Conservation (phyloP, 2,888 invertebrate species). For the Drosophila neonasuta region DNA sequence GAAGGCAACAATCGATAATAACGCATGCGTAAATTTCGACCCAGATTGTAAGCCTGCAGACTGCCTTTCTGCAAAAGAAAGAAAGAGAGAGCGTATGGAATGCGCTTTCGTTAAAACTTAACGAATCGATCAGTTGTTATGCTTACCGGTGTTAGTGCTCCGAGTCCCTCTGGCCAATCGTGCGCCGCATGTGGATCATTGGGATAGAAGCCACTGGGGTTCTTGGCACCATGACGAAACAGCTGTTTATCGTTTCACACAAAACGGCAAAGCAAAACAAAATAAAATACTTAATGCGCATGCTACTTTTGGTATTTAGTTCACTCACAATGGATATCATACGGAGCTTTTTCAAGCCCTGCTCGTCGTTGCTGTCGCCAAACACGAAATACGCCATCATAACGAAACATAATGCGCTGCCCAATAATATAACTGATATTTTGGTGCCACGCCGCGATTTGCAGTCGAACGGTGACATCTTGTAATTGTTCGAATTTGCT, state of each 20-base stretch:
- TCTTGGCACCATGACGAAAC: slow-evolving; percentile 82
- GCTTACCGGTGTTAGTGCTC: slow-evolving; percentile 86
- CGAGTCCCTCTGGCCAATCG: slow-evolving; percentile 91
- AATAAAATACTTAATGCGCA: slow-evolving; percentile 21
- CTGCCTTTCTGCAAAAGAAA: slow-evolving; percentile 87
- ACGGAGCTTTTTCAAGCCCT: slow-evolving; percentile 78
- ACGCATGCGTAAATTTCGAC: slow-evolving; percentile 87
- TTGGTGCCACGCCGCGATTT: slow-evolving; percentile 79
- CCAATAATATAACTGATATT: slow-evolving; percentile 80
- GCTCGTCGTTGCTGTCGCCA: slow-evolving; percentile 80
- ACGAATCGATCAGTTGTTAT: not conserved
- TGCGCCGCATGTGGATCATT: slow-evolving; percentile 90
- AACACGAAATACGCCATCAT: slow-evolving; percentile 82
- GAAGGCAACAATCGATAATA: slow-evolving; percentile 87
- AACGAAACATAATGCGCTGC: slow-evolving; percentile 77
- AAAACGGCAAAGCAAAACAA: slow-evolving; percentile 5
- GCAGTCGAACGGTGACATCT: slow-evolving; percentile 75
- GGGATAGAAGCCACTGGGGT: slow-evolving; percentile 89
- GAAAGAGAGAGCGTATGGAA: not conserved
- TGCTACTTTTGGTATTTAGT: slow-evolving; percentile 14
- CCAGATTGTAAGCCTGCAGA: slow-evolving; percentile 88
- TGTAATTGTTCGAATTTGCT: slow-evolving; percentile 22
- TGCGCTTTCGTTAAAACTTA: not conserved
- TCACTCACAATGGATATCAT: slow-evolving; percentile 81
- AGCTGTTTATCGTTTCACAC: slow-evolving; percentile 62